These are phyloP conservation scores for Capreolus pygargus DNA, from an alignment of 2,113 vertebrate genomes.

Conservation along the genomic window DNA sequence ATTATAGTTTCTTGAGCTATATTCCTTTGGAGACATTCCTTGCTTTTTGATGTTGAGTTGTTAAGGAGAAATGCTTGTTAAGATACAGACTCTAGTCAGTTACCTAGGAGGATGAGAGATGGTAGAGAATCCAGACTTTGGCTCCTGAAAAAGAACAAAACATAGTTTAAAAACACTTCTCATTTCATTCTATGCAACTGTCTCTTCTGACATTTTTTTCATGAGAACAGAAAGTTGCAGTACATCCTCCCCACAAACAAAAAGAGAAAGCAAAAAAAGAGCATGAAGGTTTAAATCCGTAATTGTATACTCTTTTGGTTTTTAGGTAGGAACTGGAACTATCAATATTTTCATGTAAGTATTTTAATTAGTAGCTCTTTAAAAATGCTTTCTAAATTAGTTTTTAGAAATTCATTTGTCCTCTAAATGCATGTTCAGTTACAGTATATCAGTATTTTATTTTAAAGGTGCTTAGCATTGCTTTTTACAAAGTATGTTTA, in stretches of 20 bases:
- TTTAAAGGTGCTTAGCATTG: slow-evolving; percentile 57
- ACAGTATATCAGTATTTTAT: slow-evolving; percentile 31
- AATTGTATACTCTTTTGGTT: slow-evolving; percentile 65
- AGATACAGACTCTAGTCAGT: slow-evolving; percentile 3
- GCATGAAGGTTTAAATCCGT: slow-evolving; percentile 47
- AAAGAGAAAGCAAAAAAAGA: neutral
- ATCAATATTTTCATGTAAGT: slow-evolving; percentile 65
- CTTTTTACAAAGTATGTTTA: slow-evolving; percentile 55
- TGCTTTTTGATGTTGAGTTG: slow-evolving; percentile 68
- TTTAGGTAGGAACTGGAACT: slow-evolving; percentile 68
- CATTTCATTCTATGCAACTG: slow-evolving; percentile 29
- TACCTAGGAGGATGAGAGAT: neutral
- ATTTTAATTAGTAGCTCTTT: slow-evolving; percentile 40
- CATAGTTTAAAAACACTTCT: slow-evolving; percentile 49
- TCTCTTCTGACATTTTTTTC: slow-evolving; percentile 33
- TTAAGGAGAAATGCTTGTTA: slow-evolving; percentile 59
- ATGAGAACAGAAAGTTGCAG: slow-evolving; percentile 34
- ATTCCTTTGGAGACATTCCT: slow-evolving; percentile 50
- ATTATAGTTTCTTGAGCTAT: neutral
- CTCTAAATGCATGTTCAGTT: slow-evolving; percentile 47
- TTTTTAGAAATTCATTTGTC: slow-evolving; percentile 57
- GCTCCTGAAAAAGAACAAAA: slow-evolving; percentile 28
- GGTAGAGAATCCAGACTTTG: slow-evolving; percentile 10
- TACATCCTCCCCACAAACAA: slow-evolving; percentile 46
- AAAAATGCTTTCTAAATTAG: slow-evolving; percentile 54